Evolutionary conservation across 2,888 invertebrate species (phyloP).

Genomic region (Phragmatobia fuliginosa): DNA sequence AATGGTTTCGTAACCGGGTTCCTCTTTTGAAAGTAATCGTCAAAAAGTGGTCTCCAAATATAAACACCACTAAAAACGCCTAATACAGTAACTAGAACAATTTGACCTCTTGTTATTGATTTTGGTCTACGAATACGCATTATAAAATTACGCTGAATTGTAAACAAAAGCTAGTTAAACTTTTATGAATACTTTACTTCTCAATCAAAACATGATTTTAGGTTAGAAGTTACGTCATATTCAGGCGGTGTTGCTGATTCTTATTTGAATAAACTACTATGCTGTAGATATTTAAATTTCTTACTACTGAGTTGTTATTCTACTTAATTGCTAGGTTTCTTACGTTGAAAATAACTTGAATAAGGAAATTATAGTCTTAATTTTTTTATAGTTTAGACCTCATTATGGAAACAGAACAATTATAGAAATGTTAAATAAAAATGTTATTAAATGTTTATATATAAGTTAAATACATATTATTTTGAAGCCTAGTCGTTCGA

Average conservation of each 20-base stretch:
- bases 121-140: constrained; percentile 80
- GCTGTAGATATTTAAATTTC: background rate
- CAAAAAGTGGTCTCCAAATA: constrained; percentile 83
- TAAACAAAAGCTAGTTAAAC: constrained; percentile 14
- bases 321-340: background rate
- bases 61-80: constrained; percentile 82
- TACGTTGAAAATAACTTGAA: background rate
- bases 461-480: too few relatives aligned
- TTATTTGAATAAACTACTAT: background rate
- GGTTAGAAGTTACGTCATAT: constrained; percentile 21
- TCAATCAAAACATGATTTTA: background rate
- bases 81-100: constrained; percentile 72
- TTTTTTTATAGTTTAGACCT: too few relatives aligned
- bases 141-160: constrained; percentile 39
- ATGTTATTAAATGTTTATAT: too few relatives aligned
- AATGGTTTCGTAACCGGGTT: constrained; percentile 40
- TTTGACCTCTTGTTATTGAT: constrained; percentile 73
- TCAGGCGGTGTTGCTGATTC: background rate
- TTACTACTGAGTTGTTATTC: background rate
- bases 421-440: too few relatives aligned
- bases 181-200: too few relatives aligned
- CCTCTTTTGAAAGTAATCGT: constrained; percentile 59
- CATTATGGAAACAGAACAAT: too few relatives aligned
- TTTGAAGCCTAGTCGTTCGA: too few relatives aligned
- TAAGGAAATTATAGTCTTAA: too few relatives aligned